phyloP scores from a whole-genome alignment of 2,888 invertebrate genomes.

The Polydrusus cervinus region DNA sequence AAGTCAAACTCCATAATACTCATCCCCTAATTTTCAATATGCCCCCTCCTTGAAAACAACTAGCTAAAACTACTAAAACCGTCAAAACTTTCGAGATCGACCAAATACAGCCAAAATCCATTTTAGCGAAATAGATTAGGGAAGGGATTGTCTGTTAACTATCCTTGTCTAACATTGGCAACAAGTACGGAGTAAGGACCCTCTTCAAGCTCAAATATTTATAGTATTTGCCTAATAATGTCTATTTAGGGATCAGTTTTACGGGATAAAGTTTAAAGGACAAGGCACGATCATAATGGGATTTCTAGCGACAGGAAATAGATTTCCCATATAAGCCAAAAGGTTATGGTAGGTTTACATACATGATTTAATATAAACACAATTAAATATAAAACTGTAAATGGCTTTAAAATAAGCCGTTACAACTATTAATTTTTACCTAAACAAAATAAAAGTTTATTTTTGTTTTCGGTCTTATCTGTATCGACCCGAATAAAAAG shows the following conservation, averaged over 20 bases:
- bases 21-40: conserved; percentile 32
- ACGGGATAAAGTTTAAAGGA: background rate
- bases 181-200: conserved; percentile 38
- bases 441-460: too few relatives aligned
- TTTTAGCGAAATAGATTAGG: conserved; percentile 46
- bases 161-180: conserved; percentile 33
- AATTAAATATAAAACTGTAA: too few relatives aligned
- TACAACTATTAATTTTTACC: too few relatives aligned
- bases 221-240: conserved; percentile 27
- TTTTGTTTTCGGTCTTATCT: background rate
- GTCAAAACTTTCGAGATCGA: conserved; percentile 45
- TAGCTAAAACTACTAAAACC: conserved; percentile 42
- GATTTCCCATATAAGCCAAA: background rate
- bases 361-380: too few relatives aligned
- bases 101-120: conserved; percentile 46
- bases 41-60: conserved; percentile 22
- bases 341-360: too few relatives aligned
- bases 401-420: too few relatives aligned
- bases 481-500: conserved; percentile 3
- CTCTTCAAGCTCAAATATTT: conserved; percentile 44
- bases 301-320: conserved; percentile 1
- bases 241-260: conserved; percentile 13
- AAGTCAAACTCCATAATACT: conserved; percentile 6
- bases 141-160: conserved; percentile 31
- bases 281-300: conserved; percentile 10